Evolutionary conservation across 2,113 vertebrate genomes (phyloP).

Genomic region (Lamprotornis superbus): DNA sequence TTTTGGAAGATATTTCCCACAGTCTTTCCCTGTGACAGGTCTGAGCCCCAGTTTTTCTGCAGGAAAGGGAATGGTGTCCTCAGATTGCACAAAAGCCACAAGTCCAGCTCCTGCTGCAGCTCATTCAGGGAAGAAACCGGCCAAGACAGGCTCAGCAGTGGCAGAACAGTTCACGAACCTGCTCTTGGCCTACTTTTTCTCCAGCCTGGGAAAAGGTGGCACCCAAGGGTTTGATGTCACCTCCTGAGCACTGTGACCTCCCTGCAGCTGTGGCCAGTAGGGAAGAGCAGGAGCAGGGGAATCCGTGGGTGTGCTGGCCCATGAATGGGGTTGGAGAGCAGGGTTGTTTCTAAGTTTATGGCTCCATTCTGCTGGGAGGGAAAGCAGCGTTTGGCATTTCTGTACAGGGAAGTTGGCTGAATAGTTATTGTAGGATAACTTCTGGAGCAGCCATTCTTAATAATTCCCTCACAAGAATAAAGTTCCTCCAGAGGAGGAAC

Average conservation of each 20-base stretch:
- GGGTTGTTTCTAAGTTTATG: slow-evolving; percentile 2
- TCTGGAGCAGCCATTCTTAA: slow-evolving; percentile 27
- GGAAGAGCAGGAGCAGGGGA: neutral
- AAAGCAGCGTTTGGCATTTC: neutral
- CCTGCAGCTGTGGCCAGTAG: neutral
- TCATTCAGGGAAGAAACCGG: neutral
- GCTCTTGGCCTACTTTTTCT: neutral
- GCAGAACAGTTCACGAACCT: neutral
- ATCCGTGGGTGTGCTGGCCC: neutral
- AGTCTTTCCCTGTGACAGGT: neutral
- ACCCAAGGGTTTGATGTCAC: neutral
- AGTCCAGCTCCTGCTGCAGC: neutral
- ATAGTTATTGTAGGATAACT: slow-evolving; percentile 36
- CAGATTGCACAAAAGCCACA: neutral
- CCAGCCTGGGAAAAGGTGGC: neutral
- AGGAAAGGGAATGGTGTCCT: neutral
- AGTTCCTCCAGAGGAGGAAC: slow-evolving; percentile 18
- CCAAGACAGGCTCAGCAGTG: neutral
- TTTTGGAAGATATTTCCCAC: neutral
- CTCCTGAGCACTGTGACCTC: neutral
- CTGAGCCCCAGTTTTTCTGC: neutral
- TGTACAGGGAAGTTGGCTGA: slow-evolving; percentile 40
- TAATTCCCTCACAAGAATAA: neutral
- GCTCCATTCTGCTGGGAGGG: neutral
- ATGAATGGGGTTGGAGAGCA: neutral